phyloP scores from a whole-genome alignment of 2,113 vertebrate genomes.

The Labrus mixtus region DNA sequence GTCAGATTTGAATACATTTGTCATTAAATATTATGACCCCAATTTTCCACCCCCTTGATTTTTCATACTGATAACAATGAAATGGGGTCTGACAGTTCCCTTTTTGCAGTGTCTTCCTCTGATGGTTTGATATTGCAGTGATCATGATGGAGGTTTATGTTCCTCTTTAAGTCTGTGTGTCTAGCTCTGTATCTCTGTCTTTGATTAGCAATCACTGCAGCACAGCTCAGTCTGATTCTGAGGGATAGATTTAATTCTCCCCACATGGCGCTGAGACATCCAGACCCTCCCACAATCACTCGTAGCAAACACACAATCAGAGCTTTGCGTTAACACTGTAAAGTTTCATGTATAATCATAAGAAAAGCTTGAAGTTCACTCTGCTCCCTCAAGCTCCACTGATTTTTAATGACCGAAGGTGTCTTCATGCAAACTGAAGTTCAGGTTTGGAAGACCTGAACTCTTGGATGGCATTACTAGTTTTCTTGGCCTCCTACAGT shows the following conservation, averaged over 20 bases:
- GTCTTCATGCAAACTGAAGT: constrained; percentile 21
- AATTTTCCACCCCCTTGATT: constrained; percentile 27
- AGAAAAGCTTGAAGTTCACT: constrained; percentile 4
- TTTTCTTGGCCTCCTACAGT: neutral
- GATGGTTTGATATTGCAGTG: constrained; percentile 68
- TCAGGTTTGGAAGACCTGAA: constrained; percentile 62
- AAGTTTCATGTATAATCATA: constrained; percentile 60
- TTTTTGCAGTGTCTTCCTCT: constrained; percentile 36
- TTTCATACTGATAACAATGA: constrained; percentile 38
- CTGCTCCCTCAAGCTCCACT: neutral
- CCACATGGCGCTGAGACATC: constrained; percentile 36
- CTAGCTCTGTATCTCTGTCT: constrained; percentile 5
- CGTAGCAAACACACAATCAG: constrained; percentile 65
- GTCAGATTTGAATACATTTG: constrained; percentile 51
- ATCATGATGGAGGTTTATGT: constrained; percentile 39
- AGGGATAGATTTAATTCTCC: constrained; percentile 62
- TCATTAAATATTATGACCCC: constrained; percentile 26
- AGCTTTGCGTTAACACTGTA: neutral
- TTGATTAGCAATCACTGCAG: constrained; percentile 66
- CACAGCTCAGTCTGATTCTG: constrained; percentile 37
- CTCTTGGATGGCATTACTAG: constrained; percentile 36
- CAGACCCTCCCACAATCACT: constrained; percentile 28
- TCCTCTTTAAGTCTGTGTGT: neutral
- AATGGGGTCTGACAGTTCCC: constrained; percentile 46
- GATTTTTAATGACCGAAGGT: constrained; percentile 27